Conservation (phyloP, 2,888 invertebrate genomes). For the Plagiodera versicolora region DNA sequence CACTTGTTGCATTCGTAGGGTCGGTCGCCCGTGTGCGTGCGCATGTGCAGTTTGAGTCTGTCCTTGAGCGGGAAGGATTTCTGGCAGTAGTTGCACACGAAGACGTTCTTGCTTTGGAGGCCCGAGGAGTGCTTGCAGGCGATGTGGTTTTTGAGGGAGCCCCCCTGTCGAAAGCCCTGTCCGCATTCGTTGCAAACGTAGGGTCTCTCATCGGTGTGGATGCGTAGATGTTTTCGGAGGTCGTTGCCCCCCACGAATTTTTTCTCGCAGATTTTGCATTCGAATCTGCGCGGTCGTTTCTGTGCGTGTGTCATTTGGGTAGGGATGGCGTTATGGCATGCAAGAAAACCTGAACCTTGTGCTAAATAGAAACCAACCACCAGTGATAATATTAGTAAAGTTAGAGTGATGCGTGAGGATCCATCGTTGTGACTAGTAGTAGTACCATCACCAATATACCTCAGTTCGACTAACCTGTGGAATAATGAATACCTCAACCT, state of each 20-base stretch:
- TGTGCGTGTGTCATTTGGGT: slow-evolving; percentile 58
- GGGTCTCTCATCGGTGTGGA: slow-evolving; percentile 67
- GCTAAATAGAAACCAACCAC: slow-evolving; percentile 33
- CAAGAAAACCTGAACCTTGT: slow-evolving; percentile 42
- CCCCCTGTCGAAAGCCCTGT: slow-evolving; percentile 65
- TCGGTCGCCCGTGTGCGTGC: slow-evolving; percentile 72
- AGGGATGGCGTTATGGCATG: slow-evolving; percentile 17
- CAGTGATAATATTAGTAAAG: slow-evolving; percentile 22
- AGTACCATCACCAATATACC: slow-evolving; percentile 39
- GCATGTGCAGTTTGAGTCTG: slow-evolving; percentile 71
- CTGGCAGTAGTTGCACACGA: slow-evolving; percentile 73
- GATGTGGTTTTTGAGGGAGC: slow-evolving; percentile 67
- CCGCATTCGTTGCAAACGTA: slow-evolving; percentile 66
- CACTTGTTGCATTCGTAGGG: slow-evolving; percentile 68
- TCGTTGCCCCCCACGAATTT: slow-evolving; percentile 66
- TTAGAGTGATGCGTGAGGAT: slow-evolving; percentile 37
- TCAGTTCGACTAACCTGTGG: slow-evolving; percentile 36
- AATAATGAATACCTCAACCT: slow-evolving; percentile 43
- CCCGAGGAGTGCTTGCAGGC: slow-evolving; percentile 59
- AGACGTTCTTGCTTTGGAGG: slow-evolving; percentile 55
- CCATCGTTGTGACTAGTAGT: slow-evolving; percentile 40
- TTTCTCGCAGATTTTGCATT: slow-evolving; percentile 67
- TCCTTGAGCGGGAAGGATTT: slow-evolving; percentile 78
- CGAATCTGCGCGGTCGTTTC: slow-evolving; percentile 53
- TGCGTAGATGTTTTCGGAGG: slow-evolving; percentile 67